These are phyloP conservation scores for Marcusenius ussheri DNA, from an alignment of 2,113 vertebrate genomes.

Conservation along the genomic window DNA sequence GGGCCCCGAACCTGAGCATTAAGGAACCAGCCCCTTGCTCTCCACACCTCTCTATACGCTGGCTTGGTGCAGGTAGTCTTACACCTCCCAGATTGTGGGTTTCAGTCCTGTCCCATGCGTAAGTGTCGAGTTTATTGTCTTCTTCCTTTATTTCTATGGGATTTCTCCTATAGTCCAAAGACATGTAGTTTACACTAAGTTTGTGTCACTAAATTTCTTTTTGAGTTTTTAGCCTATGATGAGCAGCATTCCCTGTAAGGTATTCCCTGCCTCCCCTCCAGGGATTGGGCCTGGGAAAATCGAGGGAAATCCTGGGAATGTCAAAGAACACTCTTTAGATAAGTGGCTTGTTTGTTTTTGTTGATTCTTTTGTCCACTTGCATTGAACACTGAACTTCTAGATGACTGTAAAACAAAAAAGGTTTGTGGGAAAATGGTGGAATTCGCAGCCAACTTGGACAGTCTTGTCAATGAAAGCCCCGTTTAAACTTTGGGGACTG, in stretches of 20 bases:
- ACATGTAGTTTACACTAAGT: not conserved
- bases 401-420: not conserved
- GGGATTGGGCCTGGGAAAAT: not conserved
- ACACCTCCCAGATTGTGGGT: not conserved
- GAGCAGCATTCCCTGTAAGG: too few species aligned
- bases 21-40: not conserved
- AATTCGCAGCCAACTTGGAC: not conserved
- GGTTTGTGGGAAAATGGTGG: not conserved
- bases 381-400: not conserved
- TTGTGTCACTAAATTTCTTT: not conserved
- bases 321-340: not conserved
- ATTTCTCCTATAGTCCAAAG: not conserved
- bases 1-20: not conserved
- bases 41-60: not conserved
- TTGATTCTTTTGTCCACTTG: not conserved
- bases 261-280: not conserved
- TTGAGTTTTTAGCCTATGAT: not conserved
- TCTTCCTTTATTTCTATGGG: not conserved
- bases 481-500: not conserved
- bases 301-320: not conserved
- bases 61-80: not conserved
- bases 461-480: not conserved
- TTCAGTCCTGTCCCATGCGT: slow-evolving; percentile 13
- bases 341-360: not conserved
- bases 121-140: not conserved